A percentile compares a stretch with the other conserved stretches of the same genome.
Evolutionary conservation across 2,113 vertebrate species (phyloP).

Genomic region (Hoplias malabaricus): DNA sequence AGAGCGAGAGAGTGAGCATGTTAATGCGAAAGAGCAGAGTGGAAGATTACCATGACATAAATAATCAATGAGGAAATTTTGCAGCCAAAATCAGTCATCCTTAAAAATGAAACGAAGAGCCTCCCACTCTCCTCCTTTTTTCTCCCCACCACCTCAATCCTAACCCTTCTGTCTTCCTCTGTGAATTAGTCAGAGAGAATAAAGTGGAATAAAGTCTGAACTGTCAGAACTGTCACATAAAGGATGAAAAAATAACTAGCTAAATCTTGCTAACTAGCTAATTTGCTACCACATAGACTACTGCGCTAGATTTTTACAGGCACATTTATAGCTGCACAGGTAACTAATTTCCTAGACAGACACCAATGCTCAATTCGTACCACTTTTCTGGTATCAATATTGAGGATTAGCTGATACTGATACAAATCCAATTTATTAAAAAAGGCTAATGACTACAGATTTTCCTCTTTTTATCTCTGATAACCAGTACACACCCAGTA

Average conservation of each 20-base stretch:
- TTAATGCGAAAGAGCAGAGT: constrained; percentile 10
- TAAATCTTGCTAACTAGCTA: background rate
- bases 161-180: background rate
- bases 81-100: constrained; percentile 33
- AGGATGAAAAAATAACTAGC: background rate
- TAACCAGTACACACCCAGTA: too few species aligned
- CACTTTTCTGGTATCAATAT: background rate
- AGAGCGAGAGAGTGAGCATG: too few species aligned
- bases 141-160: background rate
- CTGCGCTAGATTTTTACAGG: background rate
- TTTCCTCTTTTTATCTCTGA: too few species aligned
- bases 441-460: too few species aligned
- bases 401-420: too few species aligned
- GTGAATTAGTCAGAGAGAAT: constrained; percentile 6
- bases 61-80: constrained; percentile 30
- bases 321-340: too few species aligned
- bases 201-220: constrained; percentile 3
- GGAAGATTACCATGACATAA: constrained; percentile 25
- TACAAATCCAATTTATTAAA: too few species aligned
- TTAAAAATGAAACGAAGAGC: constrained; percentile 18
- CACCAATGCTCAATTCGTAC: too few species aligned
- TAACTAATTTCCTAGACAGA: too few species aligned
- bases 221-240: background rate
- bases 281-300: background rate
- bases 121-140: background rate